Evolutionary conservation across 2,113 vertebrate species (phyloP).

Genomic region (Rhynchopsitta pachyrhyncha): DNA sequence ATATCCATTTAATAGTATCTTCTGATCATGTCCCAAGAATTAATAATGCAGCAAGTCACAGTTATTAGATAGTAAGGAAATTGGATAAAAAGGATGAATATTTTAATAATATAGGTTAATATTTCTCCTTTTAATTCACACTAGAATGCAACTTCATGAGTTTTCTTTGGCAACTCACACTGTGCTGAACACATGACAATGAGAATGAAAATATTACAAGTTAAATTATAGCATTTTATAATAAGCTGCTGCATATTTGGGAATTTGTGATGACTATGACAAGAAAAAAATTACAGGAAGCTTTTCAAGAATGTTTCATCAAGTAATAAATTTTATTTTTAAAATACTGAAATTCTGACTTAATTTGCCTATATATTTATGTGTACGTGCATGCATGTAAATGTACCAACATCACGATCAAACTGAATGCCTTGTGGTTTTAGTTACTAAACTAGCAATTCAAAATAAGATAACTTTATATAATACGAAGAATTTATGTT

Average conservation of each 20-base stretch:
- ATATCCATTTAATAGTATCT: not conserved
- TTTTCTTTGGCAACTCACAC: not conserved
- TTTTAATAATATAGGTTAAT: slow-evolving; percentile 5
- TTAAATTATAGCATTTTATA: not conserved
- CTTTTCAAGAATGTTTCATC: not conserved
- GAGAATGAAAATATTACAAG: not conserved
- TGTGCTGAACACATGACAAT: not conserved
- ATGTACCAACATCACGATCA: not conserved
- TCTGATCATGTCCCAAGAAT: not conserved
- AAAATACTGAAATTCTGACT: not conserved
- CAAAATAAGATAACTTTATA: not conserved
- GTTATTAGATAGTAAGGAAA: not conserved
- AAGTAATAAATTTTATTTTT: not conserved
- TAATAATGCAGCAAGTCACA: not conserved
- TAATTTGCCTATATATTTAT: not conserved
- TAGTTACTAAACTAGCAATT: not conserved
- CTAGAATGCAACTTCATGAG: not conserved
- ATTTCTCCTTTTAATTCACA: not conserved
- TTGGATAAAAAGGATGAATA: not conserved
- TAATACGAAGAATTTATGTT: not conserved
- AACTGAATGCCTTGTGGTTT: not conserved
- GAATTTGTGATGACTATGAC: not conserved
- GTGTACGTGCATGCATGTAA: fast-evolving
- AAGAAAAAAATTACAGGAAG: not conserved
- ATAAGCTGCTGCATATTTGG: not conserved